Conservation (phyloP, 2,113 vertebrate species). For the Archocentrus centrarchus region DNA sequence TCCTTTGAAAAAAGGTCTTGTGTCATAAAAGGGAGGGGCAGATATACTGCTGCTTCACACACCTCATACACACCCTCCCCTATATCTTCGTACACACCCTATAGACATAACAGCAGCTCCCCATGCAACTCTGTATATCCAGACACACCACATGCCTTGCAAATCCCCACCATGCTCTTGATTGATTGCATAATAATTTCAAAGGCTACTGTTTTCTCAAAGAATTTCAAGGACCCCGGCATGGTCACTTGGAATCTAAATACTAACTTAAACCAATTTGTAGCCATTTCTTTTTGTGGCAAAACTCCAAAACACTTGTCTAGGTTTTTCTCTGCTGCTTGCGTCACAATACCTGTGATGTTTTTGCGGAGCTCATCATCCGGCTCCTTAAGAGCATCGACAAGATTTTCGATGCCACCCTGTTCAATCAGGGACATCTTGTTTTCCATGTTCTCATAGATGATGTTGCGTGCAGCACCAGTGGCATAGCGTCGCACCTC, state of each 20-base stretch:
- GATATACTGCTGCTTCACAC: conserved; percentile 23
- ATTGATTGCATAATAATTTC: conserved; percentile 4
- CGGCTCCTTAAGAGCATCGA: conserved; percentile 81
- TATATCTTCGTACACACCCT: neutral
- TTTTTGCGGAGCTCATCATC: conserved; percentile 94
- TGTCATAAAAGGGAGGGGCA: conserved; percentile 33
- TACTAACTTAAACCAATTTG: neutral
- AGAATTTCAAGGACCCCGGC: conserved; percentile 3
- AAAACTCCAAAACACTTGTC: neutral
- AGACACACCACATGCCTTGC: neutral
- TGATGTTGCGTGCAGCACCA: conserved; percentile 93
- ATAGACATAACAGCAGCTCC: conserved; percentile 20
- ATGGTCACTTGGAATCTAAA: neutral
- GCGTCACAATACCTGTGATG: conserved; percentile 75
- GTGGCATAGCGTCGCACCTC: conserved; percentile 95
- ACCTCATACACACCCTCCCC: conserved; percentile 19
- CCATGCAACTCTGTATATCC: neutral
- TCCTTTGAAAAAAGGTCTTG: neutral
- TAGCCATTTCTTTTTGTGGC: neutral
- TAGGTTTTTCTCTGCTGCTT: neutral
- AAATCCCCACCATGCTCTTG: neutral
- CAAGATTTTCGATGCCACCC: conserved; percentile 87
- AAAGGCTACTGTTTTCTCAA: neutral
- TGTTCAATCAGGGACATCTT: conserved; percentile 89
- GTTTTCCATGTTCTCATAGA: conserved; percentile 92